Evolutionary conservation across 2,888 invertebrate genomes (phyloP).

Genomic region (Andrena praecox): DNA sequence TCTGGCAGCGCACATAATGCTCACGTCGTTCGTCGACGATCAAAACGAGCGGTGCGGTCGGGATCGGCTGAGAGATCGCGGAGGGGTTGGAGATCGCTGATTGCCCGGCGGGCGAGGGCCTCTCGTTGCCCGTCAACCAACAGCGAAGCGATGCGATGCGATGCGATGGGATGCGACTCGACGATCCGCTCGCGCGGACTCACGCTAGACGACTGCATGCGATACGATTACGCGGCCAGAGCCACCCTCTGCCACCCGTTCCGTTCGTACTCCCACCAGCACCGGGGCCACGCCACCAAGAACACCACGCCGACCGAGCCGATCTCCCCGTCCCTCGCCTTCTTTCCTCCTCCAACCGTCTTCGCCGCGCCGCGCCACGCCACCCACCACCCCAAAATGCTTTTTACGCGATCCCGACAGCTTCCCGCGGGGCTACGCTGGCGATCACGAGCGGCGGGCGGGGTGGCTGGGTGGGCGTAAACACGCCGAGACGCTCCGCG

Average conservation of each 20-base stretch:
- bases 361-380: background rate
- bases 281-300: constrained; percentile 26
- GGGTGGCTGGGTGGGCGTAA: no score
- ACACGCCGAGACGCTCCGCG: background rate
- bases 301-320: constrained; percentile 25
- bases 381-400: background rate
- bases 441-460: no score
- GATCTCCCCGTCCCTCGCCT: constrained; percentile 39
- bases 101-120: constrained; percentile 2
- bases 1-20: constrained; percentile 75
- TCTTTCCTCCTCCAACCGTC: background rate
- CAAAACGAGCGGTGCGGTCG: constrained; percentile 4
- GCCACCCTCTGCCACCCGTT: constrained; percentile 71
- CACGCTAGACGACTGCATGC: constrained; percentile 83
- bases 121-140: constrained; percentile 22
- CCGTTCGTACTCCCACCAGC: constrained; percentile 54
- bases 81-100: background rate
- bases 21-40: constrained; percentile 40
- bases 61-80: constrained; percentile 3
- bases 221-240: constrained; percentile 80
- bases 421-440: no score
- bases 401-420: background rate
- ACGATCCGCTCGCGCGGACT: constrained; percentile 77
- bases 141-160: no score
- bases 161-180: constrained; percentile 28